Evolutionary conservation across 2,113 vertebrate species (phyloP).

Genomic region (Plecturocebus donacophilus): DNA sequence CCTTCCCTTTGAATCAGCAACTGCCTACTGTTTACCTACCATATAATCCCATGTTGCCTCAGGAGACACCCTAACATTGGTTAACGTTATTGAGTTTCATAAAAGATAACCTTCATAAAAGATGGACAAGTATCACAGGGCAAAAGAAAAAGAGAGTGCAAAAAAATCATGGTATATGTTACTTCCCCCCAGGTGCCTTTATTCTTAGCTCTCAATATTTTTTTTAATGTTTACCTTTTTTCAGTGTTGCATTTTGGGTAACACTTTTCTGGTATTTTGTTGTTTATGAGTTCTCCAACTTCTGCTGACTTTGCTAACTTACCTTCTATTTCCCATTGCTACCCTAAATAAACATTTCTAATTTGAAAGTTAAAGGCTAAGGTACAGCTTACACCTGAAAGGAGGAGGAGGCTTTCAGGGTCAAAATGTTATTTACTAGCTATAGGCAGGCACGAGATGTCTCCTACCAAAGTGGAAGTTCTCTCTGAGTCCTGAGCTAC

Average conservation of each 20-base stretch:
- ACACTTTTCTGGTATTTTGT: constrained; percentile 6
- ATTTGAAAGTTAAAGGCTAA: constrained; percentile 6
- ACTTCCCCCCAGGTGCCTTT: background rate
- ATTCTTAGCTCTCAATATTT: background rate
- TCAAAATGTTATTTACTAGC: background rate
- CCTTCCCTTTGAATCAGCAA: constrained; percentile 7
- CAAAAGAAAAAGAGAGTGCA: background rate
- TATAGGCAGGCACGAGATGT: background rate
- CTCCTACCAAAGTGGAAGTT: background rate
- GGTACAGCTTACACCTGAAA: background rate
- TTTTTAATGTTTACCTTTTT: background rate
- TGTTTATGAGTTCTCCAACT: background rate
- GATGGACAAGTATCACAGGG: background rate
- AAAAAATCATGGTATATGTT: background rate
- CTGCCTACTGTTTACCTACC: constrained; percentile 9
- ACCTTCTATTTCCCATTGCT: background rate
- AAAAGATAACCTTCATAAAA: constrained; percentile 6
- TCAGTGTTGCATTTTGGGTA: background rate
- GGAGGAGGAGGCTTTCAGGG: background rate
- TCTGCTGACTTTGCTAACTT: background rate
- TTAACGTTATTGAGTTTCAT: constrained; percentile 20
- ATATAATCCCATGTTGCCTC: background rate
- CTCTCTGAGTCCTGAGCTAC: background rate
- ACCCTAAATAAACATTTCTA: constrained; percentile 13
- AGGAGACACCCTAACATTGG: background rate